Percentiles rank a stretch among this genome's conserved stretches.
Conservation (phyloP, 2,797 vertebrate species). For the Lophius americanus region DNA sequence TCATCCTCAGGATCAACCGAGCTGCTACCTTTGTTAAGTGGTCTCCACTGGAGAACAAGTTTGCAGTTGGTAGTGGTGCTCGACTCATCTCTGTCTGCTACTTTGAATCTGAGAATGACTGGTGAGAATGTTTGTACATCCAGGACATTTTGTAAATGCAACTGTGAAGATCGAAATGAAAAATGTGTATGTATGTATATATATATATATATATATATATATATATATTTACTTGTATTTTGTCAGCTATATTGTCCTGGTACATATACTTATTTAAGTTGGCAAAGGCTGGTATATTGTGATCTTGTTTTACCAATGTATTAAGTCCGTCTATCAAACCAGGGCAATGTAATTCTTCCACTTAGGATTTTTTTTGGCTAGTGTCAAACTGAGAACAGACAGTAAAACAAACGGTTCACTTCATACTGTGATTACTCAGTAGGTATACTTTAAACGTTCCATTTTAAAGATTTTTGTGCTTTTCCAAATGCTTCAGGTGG, state of each 20-base stretch:
- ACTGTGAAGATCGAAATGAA: not conserved
- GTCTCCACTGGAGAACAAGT: slow-evolving; percentile 98
- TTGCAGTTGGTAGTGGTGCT: slow-evolving; percentile 96
- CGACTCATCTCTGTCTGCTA: slow-evolving; percentile 98
- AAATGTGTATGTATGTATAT: no score
- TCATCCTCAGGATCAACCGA: slow-evolving; percentile 97
- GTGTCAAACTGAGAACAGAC: not conserved
- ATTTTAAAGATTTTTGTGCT: not conserved
- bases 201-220: not conserved
- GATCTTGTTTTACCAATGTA: no score
- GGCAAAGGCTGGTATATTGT: no score
- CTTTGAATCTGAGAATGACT: slow-evolving; percentile 99
- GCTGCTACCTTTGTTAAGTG: slow-evolving; percentile 98
- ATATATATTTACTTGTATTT: not conserved
- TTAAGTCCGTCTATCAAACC: not conserved
- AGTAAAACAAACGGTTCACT: not conserved
- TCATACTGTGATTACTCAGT: not conserved
- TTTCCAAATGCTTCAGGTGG: slow-evolving; percentile 85
- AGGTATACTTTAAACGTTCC: not conserved
- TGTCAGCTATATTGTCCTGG: not conserved
- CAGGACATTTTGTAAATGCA: not conserved
- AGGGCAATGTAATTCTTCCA: not conserved
- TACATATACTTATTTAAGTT: no score
- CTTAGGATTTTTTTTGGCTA: not conserved
- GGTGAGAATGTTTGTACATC: slow-evolving; percentile 79